These are phyloP conservation scores for Herpetotheres cachinnans DNA, from an alignment of 2,113 vertebrate genomes.

Conservation along the genomic window DNA sequence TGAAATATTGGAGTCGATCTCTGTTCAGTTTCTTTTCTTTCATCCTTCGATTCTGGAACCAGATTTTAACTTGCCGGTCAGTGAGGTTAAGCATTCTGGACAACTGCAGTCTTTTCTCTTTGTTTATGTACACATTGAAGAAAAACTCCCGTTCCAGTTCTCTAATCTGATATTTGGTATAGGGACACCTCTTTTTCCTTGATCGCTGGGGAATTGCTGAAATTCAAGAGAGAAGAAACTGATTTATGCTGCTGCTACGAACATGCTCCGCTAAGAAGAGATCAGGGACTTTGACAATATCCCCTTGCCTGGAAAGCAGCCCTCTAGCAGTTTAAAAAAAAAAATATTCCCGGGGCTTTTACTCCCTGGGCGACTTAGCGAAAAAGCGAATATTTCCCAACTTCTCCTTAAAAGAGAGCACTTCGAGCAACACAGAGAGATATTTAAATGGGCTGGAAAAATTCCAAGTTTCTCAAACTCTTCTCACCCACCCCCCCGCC, in stretches of 20 bases:
- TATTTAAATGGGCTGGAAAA: conserved; percentile 69
- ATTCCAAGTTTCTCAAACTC: conserved; percentile 55
- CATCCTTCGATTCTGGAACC: conserved; percentile 99
- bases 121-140: conserved; percentile 99
- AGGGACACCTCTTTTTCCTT: conserved; percentile 97
- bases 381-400: conserved; percentile 30
- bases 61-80: conserved; percentile 99
- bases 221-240: conserved; percentile 60
- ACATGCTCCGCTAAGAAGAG: background rate
- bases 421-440: conserved; percentile 39
- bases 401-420: conserved; percentile 38
- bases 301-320: background rate
- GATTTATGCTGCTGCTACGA: background rate
- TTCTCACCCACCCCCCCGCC: conserved; percentile 10
- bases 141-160: conserved; percentile 99
- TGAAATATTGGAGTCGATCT: conserved; percentile 97
- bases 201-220: conserved; percentile 85
- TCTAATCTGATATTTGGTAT: conserved; percentile 98
- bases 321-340: background rate
- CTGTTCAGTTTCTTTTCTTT: conserved; percentile 99
- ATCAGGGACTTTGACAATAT: background rate
- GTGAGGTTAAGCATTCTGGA: conserved; percentile 97
- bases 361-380: background rate
- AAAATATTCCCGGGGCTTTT: background rate
- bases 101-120: conserved; percentile 97